Evolutionary conservation across 2,797 vertebrate genomes (phyloP).

Genomic region (Propithecus perrieri): DNA sequence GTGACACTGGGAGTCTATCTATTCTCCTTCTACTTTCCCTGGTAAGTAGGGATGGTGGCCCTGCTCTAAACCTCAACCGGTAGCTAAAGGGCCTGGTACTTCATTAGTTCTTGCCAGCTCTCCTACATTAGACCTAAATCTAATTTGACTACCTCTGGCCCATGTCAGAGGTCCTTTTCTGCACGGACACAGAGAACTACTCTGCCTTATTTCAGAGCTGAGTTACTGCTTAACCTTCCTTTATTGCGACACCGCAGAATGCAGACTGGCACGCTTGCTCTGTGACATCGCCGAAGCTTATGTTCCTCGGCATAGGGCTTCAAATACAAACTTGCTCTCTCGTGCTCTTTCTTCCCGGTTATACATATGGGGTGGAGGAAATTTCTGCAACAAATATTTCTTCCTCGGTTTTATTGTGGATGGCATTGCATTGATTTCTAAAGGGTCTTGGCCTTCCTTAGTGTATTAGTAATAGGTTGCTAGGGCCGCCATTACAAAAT

Average conservation of each 20-base stretch:
- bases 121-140: not conserved
- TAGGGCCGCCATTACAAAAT: not conserved
- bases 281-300: not conserved
- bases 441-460: not conserved
- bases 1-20: no score
- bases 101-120: not conserved
- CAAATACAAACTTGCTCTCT: not conserved
- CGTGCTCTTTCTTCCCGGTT: not conserved
- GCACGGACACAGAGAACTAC: not conserved
- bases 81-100: not conserved
- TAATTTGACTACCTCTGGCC: not conserved
- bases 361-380: not conserved
- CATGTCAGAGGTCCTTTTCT: not conserved
- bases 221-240: not conserved
- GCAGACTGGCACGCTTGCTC: not conserved
- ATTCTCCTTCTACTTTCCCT: not conserved
- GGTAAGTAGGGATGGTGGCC: not conserved
- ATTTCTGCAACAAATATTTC: not conserved
- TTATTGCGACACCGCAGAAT: not conserved
- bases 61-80: not conserved
- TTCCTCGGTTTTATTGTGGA: not conserved
- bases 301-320: not conserved
- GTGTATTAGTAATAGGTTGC: not conserved
- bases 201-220: not conserved
- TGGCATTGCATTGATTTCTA: not conserved